Percentiles rank a stretch among this genome's conserved stretches.
Conservation (phyloP, 2,113 vertebrate species). For the Pseudorhombus dupliciocellatus region DNA sequence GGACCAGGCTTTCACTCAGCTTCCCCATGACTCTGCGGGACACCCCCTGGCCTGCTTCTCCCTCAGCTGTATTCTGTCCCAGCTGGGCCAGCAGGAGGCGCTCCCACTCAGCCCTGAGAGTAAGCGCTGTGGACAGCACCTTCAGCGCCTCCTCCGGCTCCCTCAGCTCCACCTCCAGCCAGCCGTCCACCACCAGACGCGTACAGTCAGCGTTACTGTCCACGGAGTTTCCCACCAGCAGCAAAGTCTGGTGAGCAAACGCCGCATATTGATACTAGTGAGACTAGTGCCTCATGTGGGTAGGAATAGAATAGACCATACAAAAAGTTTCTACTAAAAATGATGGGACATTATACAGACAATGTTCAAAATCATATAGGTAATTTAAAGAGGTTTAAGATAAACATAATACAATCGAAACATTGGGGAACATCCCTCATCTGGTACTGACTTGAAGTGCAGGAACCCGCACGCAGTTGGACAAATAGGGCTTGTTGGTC, state of each 20-base stretch:
- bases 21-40: constrained; percentile 60
- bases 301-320: neutral
- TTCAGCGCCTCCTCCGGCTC: constrained; percentile 73
- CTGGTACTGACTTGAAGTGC: constrained; percentile 84
- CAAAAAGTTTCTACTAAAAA: neutral
- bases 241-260: constrained; percentile 78
- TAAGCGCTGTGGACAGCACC: constrained; percentile 80
- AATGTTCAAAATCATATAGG: no score
- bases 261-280: neutral
- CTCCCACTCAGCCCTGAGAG: constrained; percentile 84
- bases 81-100: constrained; percentile 82
- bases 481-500: constrained; percentile 91
- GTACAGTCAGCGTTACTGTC: constrained; percentile 89
- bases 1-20: constrained; percentile 82
- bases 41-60: neutral
- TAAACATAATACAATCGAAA: neutral
- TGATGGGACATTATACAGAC: no score
- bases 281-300: neutral
- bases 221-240: constrained; percentile 86
- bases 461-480: constrained; percentile 87
- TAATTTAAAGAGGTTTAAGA: neutral
- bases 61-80: constrained; percentile 23
- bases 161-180: constrained; percentile 86
- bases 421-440: constrained; percentile 8
- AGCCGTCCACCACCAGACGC: constrained; percentile 87